Evolutionary conservation across 64 coral and sea anemone species (phyloP), one percentile per base, ranked within the genome.

Genomic region (Pachyseris speciosa): DNA sequence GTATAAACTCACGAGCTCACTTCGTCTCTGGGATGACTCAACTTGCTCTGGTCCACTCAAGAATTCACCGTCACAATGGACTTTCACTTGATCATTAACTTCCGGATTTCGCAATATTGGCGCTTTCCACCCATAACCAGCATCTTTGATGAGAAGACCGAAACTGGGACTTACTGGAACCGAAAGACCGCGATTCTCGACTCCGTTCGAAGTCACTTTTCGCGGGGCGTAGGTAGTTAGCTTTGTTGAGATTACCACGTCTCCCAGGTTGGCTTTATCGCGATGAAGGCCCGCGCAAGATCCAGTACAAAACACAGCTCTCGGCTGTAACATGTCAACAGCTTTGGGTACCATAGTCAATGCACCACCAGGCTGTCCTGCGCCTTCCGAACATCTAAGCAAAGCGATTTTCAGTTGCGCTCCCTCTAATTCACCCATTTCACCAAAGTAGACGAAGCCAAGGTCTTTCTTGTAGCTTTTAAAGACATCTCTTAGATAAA

Each of bases 21-120:
- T 2, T 4, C 75, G 37, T 50, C 75, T 40, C 22, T 24, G 3
- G 5, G 16, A 9, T 19, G 57, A 78, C 9, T 68, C 64, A 7
- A 90, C 41, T 25, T 66, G 12, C 17, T 90, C 88, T 45, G 88
- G 75, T 47, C 88, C 88, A 9, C 88, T 90, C 64, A 90, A 39
- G 22, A 90, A 33, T 8, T 78, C 88, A 1, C 24, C 75, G 10
- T 80, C 37, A 16, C 64, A 22, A 40, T 70, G 74, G 2, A 90
- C 88, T 40, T 65, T 66, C 24, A 90, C 75, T 80, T 31, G n/a
- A 3, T 40, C 8, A 4, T 58, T 24, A 2, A 10, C 58, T 74
- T 34, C 29, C 33, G n/a, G 53, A 24, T 90, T 50, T 15, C 67
- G 4, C 19, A 80, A 81, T n/a, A n/a, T n/a, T 4, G 88, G 88